Percentiles rank a stretch among this genome's conserved stretches.
These are phyloP conservation scores for Hermatobates lingyangjiaoensis DNA, from an alignment of 1,140 invertebrate genomes.

Conservation along the genomic window DNA sequence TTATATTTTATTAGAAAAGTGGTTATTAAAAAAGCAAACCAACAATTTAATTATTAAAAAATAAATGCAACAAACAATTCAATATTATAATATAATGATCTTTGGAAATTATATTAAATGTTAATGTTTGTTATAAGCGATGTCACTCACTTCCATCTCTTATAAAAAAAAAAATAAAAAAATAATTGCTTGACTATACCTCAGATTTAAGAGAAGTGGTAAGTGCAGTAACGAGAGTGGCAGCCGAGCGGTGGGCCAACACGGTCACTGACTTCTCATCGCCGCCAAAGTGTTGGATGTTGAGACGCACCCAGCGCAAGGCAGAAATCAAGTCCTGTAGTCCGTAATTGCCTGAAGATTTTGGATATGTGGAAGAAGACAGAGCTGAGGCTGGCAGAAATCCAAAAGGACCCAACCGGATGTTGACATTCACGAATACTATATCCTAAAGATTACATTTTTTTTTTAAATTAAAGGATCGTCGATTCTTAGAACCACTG, in stretches of 20 bases:
- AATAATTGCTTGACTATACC: constrained; percentile 1
- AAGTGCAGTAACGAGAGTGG: constrained; percentile 52
- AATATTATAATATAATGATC: not conserved
- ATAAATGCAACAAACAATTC: not conserved
- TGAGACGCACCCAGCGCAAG: constrained; percentile 59
- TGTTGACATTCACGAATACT: constrained; percentile 65
- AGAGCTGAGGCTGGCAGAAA: constrained; percentile 53
- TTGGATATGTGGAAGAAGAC: constrained; percentile 43
- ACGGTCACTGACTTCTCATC: constrained; percentile 51
- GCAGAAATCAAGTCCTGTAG: constrained; percentile 58
- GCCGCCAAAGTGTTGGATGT: constrained; percentile 66
- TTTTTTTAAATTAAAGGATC: too few relatives aligned
- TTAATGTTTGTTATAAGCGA: not conserved
- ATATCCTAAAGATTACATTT: too few relatives aligned
- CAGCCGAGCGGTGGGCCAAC: constrained; percentile 61
- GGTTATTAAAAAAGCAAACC: not conserved
- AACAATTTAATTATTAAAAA: not conserved
- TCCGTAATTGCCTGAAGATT: constrained; percentile 70
- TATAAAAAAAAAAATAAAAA: not conserved
- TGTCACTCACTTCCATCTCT: not conserved
- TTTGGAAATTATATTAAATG: not conserved
- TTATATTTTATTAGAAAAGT: too few relatives aligned
- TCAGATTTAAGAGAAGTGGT: constrained; percentile 30
- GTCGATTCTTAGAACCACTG: too few relatives aligned
- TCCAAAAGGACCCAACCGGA: constrained; percentile 41